These are phyloP conservation scores for Melanotaenia pygmaea DNA, from an alignment of 2,797 vertebrate genomes.

Conservation along the genomic window DNA sequence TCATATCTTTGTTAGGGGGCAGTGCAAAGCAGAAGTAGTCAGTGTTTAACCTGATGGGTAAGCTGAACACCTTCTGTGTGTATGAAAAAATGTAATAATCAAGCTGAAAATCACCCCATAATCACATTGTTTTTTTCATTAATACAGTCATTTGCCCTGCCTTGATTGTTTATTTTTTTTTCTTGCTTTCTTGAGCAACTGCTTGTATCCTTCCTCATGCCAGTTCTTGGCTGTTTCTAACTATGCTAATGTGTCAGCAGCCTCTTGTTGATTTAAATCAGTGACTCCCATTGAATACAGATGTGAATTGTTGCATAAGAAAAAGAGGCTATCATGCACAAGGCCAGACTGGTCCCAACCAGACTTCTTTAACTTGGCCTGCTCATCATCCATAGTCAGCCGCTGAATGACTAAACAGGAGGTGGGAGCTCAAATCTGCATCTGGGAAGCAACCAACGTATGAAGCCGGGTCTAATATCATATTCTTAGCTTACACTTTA, in stretches of 20 bases:
- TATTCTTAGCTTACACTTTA: slow-evolving; percentile 31
- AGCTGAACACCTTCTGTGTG: too few species aligned
- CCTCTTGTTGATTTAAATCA: not conserved
- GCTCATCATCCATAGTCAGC: slow-evolving; percentile 34
- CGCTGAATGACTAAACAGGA: slow-evolving; percentile 37
- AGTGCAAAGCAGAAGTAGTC: too few species aligned
- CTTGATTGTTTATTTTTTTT: too few species aligned
- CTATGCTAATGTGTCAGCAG: not conserved
- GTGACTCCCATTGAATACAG: slow-evolving; percentile 8
- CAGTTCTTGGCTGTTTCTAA: not conserved
- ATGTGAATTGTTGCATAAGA: slow-evolving; percentile 25
- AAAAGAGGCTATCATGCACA: not conserved
- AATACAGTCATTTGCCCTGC: too few species aligned
- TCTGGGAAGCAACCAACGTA: slow-evolving; percentile 33
- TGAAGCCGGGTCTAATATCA: slow-evolving; percentile 24
- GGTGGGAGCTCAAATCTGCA: slow-evolving; percentile 14
- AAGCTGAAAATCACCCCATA: too few species aligned
- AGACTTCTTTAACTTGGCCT: slow-evolving; percentile 22
- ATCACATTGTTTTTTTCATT: too few species aligned
- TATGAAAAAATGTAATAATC: too few species aligned
- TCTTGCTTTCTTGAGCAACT: too few species aligned
- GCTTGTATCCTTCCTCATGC: too few species aligned
- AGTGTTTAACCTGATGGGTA: too few species aligned
- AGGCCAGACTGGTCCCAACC: slow-evolving; percentile 23
- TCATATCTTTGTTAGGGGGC: too few species aligned